phyloP scores from a whole-genome alignment of 2,113 vertebrate genomes.

The Malaclemys terrapin region DNA sequence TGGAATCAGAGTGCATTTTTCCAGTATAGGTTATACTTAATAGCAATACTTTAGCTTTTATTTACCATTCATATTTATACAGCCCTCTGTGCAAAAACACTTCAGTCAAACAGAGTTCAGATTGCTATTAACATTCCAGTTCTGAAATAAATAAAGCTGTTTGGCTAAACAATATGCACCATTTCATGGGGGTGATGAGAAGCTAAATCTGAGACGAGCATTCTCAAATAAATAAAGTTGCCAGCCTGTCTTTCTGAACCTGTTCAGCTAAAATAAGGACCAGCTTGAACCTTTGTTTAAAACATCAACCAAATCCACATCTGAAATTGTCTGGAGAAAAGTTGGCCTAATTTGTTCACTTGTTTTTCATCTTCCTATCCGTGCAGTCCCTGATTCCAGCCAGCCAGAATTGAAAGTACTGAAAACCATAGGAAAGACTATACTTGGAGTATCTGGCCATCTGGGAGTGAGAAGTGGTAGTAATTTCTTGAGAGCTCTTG shows the following conservation, averaged over 20 bases:
- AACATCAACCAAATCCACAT: neutral
- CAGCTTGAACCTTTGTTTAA: neutral
- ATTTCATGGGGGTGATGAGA: neutral
- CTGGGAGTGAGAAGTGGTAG: neutral
- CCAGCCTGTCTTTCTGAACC: neutral
- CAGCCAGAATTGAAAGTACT: neutral
- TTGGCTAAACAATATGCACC: neutral
- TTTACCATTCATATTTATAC: neutral
- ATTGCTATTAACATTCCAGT: neutral
- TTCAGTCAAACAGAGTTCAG: neutral
- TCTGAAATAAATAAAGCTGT: neutral
- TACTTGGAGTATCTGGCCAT: neutral
- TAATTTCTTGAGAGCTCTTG: neutral
- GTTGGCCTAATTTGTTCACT: neutral
- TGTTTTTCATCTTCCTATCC: neutral
- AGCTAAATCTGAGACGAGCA: neutral
- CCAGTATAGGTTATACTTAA: neutral
- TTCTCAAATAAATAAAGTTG: neutral
- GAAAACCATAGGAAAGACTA: neutral
- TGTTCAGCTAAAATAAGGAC: neutral
- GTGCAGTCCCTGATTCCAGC: neutral
- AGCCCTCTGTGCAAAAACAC: neutral
- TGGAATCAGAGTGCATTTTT: neutral
- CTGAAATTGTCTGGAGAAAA: neutral
- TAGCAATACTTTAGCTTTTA: neutral